Conservation (phyloP, 2,797 vertebrate species). For the Hemitrygon akajei region DNA sequence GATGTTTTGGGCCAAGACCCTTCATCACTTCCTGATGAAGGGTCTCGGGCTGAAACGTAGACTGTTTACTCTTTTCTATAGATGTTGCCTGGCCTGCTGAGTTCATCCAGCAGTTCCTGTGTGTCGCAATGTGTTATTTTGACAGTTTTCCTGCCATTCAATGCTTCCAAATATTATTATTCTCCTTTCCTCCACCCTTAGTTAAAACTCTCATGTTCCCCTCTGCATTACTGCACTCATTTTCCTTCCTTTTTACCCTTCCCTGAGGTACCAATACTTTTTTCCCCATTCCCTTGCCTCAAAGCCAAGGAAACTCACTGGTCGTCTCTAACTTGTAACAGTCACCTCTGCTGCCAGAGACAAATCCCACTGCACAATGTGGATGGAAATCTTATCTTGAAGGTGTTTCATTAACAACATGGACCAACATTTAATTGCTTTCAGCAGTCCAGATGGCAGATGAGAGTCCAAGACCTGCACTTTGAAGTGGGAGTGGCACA, state of each 20-base stretch:
- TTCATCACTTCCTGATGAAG: too few species aligned
- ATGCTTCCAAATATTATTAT: background rate
- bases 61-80: too few species aligned
- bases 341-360: background rate
- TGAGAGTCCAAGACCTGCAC: background rate
- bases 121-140: background rate
- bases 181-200: background rate
- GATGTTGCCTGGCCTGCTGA: too few species aligned
- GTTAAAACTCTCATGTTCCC: background rate
- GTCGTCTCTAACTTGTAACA: background rate
- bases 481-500: background rate
- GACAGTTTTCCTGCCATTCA: background rate
- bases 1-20: too few species aligned
- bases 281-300: background rate
- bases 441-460: background rate
- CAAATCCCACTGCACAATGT: background rate
- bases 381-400: background rate
- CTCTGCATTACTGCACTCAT: background rate
- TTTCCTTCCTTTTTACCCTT: background rate
- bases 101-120: too few species aligned
- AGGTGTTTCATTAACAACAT: background rate
- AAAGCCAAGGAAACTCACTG: background rate
- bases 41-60: too few species aligned
- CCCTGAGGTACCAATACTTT: background rate
- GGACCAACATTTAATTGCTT: background rate